These are phyloP conservation scores for Limonius californicus DNA, from an alignment of 1,140 invertebrate species.

Conservation along the genomic window DNA sequence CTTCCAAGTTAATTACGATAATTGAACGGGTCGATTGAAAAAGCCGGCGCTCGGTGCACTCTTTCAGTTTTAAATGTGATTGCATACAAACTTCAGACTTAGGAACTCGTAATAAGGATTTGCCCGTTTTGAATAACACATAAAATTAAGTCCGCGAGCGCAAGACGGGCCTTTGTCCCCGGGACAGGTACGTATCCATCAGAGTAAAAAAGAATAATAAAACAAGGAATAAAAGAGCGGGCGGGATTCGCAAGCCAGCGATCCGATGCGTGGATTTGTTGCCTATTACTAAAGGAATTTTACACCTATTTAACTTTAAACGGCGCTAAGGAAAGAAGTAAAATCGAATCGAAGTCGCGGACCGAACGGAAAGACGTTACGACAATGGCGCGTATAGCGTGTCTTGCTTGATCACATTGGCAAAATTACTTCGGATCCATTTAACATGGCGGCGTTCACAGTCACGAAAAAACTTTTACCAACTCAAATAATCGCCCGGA, in stretches of 20 bases:
- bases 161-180: slow-evolving; percentile 7
- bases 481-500: slow-evolving; percentile 23
- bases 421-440: slow-evolving; percentile 44
- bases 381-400: slow-evolving; percentile 31
- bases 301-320: slow-evolving; percentile 48
- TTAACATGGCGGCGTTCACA: slow-evolving; percentile 34
- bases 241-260: slow-evolving; percentile 15
- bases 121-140: slow-evolving; percentile 39
- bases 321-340: slow-evolving; percentile 29
- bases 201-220: slow-evolving; percentile 16
- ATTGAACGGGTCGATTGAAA: slow-evolving; percentile 27
- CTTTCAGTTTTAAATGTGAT: slow-evolving; percentile 34
- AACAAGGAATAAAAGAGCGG: slow-evolving; percentile 10
- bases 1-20: slow-evolving; percentile 38
- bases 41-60: slow-evolving; percentile 23
- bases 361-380: slow-evolving; percentile 16
- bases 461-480: slow-evolving; percentile 26
- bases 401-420: slow-evolving; percentile 38
- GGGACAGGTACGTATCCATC: slow-evolving; percentile 12
- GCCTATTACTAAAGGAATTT: slow-evolving; percentile 45
- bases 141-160: slow-evolving; percentile 36
- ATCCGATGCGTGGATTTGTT: slow-evolving; percentile 34
- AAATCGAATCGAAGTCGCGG: slow-evolving; percentile 32
- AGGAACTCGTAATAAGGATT: slow-evolving; percentile 33
- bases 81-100: slow-evolving; percentile 16